Evolutionary conservation across 2,888 invertebrate species (phyloP).

Genomic region (Drosophila helvetica): DNA sequence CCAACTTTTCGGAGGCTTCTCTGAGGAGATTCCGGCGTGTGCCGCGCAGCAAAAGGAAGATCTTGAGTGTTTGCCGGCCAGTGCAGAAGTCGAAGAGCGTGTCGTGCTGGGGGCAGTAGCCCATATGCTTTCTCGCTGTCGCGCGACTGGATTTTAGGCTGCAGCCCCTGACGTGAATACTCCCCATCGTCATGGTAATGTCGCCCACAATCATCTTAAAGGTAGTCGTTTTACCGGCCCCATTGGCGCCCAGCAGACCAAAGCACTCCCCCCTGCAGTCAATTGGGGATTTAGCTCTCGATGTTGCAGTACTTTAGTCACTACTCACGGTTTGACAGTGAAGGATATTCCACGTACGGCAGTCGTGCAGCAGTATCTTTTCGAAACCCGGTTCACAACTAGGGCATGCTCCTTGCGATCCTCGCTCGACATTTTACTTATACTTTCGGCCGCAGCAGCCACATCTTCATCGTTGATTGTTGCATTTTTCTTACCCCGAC

Average conservation of each 20-base stretch:
- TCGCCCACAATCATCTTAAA: constrained; percentile 95
- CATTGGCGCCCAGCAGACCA: constrained; percentile 91
- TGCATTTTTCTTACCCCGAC: background rate
- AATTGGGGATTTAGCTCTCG: background rate
- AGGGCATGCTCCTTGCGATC: constrained; percentile 84
- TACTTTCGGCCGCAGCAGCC: too few species aligned
- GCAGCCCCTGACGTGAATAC: constrained; percentile 87
- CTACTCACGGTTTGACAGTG: constrained; percentile 71
- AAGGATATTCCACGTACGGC: constrained; percentile 90
- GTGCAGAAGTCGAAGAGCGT: constrained; percentile 88
- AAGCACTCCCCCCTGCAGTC: constrained; percentile 87
- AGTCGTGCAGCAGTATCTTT: constrained; percentile 88
- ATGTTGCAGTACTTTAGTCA: background rate
- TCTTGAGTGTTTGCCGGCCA: constrained; percentile 87
- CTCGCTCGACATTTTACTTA: constrained; percentile 17
- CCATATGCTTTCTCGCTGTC: constrained; percentile 86
- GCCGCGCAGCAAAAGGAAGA: constrained; percentile 84
- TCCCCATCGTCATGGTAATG: constrained; percentile 87
- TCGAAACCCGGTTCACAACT: constrained; percentile 87
- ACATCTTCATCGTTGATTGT: constrained; percentile 7
- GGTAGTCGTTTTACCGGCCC: constrained; percentile 93
- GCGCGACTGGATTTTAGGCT: constrained; percentile 85
- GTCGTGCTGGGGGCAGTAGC: constrained; percentile 90
- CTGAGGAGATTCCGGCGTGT: constrained; percentile 84
- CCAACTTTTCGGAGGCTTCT: constrained; percentile 70